Percentiles rank a stretch among this genome's conserved stretches.
Conservation (phyloP, 2,888 invertebrate genomes). For the Netelia fuscicornis region DNA sequence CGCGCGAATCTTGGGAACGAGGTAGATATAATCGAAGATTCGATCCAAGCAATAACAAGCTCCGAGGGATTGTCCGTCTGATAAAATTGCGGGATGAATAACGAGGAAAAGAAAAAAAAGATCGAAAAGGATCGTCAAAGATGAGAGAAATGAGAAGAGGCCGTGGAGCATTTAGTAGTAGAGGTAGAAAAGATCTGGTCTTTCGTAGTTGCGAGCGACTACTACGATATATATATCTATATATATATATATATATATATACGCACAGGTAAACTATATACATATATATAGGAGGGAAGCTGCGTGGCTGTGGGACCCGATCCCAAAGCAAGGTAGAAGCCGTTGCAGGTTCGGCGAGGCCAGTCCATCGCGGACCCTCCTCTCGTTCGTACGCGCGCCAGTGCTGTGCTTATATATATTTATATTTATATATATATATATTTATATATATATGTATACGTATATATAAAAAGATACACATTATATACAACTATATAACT, state of each 20-base stretch:
- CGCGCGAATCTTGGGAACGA: no score
- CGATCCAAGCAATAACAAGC: no score
- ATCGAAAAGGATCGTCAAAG: constrained; percentile 47
- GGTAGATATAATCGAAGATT: no score
- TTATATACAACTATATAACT: constrained; percentile 2
- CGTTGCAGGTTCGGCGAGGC: constrained; percentile 76
- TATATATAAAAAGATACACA: not conserved
- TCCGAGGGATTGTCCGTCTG: not conserved
- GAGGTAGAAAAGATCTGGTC: constrained; percentile 73
- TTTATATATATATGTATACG: no score
- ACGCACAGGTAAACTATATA: not conserved
- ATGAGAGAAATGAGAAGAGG: constrained; percentile 59
- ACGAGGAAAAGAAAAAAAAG: constrained; percentile 34
- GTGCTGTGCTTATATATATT: constrained; percentile 32
- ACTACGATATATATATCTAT: constrained; percentile 67
- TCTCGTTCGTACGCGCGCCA: constrained; percentile 82
- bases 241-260: constrained; percentile 4
- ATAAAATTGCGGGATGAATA: constrained; percentile 11
- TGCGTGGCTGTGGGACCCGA: constrained; percentile 83
- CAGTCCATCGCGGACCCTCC: constrained; percentile 85
- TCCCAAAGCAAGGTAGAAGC: constrained; percentile 83
- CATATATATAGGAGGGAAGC: constrained; percentile 43
- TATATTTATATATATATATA: constrained; percentile 7
- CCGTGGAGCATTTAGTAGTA: constrained; percentile 54
- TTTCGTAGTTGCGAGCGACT: constrained; percentile 72